A percentile compares a stretch with the other conserved stretches of the same genome.
Evolutionary conservation across 1,140 invertebrate species (phyloP).

Genomic region (Grapholita molesta): DNA sequence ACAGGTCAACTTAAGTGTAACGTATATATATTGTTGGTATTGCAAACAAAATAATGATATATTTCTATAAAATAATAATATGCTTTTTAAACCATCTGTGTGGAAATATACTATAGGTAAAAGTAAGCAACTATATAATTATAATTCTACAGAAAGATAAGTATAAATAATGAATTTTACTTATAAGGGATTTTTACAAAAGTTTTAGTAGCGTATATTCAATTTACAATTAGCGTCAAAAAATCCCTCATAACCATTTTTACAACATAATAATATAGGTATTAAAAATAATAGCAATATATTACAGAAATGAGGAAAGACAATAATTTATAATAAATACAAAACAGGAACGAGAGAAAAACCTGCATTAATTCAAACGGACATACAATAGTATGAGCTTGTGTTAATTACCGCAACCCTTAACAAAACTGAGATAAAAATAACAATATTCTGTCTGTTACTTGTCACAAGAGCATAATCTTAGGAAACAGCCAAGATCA

Average conservation of each 20-base stretch:
- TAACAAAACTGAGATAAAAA: slow-evolving; percentile 30
- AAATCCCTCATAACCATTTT: background rate
- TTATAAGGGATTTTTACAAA: background rate
- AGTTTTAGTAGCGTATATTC: background rate
- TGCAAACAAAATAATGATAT: too few species aligned
- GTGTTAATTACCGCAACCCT: slow-evolving; percentile 44
- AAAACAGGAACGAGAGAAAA: slow-evolving; percentile 48
- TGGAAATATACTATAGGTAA: background rate
- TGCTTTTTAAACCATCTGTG: too few species aligned
- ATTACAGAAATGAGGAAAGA: background rate
- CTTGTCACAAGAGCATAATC: slow-evolving; percentile 42
- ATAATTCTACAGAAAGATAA: background rate
- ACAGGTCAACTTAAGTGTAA: background rate
- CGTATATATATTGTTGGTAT: background rate
- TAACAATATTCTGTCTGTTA: slow-evolving; percentile 32
- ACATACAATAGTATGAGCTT: slow-evolving; percentile 28
- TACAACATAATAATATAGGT: background rate
- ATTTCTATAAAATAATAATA: too few species aligned
- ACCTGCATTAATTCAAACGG: slow-evolving; percentile 32
- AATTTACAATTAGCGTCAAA: background rate
- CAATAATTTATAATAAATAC: background rate
- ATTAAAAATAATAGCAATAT: background rate
- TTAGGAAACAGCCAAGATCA: slow-evolving; percentile 61
- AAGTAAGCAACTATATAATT: background rate
- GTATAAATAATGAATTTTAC: background rate